phyloP scores from a whole-genome alignment of 2,113 vertebrate species.

The Ailuropoda melanoleuca region DNA sequence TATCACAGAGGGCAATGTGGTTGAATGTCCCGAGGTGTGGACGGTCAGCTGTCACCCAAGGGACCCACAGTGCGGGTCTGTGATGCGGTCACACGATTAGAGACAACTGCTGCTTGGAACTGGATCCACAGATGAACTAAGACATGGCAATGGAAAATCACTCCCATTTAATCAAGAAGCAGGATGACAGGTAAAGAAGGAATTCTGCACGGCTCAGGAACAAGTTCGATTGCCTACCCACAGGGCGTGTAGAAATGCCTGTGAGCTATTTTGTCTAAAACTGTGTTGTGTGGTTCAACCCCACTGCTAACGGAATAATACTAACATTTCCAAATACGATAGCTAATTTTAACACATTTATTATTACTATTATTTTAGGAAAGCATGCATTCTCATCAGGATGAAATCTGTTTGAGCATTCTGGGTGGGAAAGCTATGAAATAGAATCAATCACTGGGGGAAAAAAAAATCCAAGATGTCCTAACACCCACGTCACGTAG shows the following conservation, averaged over 20 bases:
- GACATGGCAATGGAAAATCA: background rate
- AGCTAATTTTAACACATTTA: background rate
- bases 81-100: background rate
- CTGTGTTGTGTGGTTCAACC: background rate
- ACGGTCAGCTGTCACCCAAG: background rate
- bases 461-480: background rate
- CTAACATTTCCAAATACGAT: background rate
- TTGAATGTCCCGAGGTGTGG: slow-evolving; percentile 42
- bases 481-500: slow-evolving; percentile 26
- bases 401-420: background rate
- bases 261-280: too few relatives aligned
- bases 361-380: background rate
- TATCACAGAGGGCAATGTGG: slow-evolving; percentile 64
- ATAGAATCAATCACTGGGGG: background rate
- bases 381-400: too few relatives aligned
- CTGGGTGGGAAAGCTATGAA: background rate
- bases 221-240: background rate
- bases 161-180: background rate
- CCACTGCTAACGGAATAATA: background rate
- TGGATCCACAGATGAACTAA: background rate
- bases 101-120: rapidly evolving
- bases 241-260: background rate
- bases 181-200: background rate
- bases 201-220: too few relatives aligned
- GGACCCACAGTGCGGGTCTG: background rate